Percentiles rank a stretch among this genome's conserved stretches.
Evolutionary conservation across 2,797 vertebrate genomes (phyloP).

Genomic region (Intellagama lesueurii): DNA sequence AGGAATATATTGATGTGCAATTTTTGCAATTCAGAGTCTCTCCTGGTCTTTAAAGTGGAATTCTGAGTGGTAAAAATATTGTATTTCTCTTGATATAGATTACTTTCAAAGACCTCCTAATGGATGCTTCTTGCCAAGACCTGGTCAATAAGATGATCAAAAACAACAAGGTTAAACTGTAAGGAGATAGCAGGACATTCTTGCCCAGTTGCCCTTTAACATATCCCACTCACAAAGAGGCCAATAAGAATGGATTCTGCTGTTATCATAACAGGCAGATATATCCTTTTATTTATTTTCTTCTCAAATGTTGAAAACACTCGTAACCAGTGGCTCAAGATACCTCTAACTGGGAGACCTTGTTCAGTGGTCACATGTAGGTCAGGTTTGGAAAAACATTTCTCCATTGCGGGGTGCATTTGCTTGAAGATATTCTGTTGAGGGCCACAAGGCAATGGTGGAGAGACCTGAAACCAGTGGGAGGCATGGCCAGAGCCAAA

Average conservation of each 20-base stretch:
- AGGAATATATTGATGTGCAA: neutral
- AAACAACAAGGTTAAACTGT: neutral
- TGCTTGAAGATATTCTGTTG: no score
- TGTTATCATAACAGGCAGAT: neutral
- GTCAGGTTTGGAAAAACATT: neutral
- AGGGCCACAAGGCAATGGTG: no score
- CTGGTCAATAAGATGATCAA: slow-evolving; percentile 21
- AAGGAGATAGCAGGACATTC: slow-evolving; percentile 11
- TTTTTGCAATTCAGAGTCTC: neutral
- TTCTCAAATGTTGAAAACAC: neutral
- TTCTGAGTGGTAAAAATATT: slow-evolving; percentile 21
- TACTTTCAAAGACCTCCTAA: slow-evolving; percentile 31
- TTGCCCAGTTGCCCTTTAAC: no score
- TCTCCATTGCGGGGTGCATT: neutral
- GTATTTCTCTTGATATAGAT: slow-evolving; percentile 22
- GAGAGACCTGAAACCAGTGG: neutral
- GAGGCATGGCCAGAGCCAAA: neutral
- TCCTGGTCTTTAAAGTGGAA: slow-evolving; percentile 29
- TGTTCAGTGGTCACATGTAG: neutral
- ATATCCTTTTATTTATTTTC: neutral
- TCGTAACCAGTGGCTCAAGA: neutral
- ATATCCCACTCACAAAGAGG: neutral
- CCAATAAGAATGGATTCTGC: neutral
- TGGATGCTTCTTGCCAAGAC: slow-evolving; percentile 19
- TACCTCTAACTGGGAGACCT: neutral